Evolutionary conservation across 2,797 vertebrate species (phyloP).

Genomic region (Anniella stebbinsi): DNA sequence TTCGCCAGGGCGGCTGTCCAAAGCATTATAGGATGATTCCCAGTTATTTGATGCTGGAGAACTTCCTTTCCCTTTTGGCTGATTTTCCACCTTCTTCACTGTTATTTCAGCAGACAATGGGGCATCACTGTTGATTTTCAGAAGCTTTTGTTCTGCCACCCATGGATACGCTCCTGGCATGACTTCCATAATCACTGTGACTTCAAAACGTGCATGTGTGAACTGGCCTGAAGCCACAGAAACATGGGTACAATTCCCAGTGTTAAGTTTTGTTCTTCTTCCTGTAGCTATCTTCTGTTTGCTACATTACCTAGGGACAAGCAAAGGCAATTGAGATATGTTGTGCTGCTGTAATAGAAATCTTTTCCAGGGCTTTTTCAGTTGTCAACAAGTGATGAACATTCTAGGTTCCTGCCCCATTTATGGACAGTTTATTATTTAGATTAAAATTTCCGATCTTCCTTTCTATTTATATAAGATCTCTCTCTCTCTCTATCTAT

Average conservation of each 20-base stretch:
- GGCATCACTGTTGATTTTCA: not conserved
- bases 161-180: not conserved
- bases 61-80: constrained; percentile 2
- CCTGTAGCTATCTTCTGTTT: constrained; percentile 31
- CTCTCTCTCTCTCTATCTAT: not conserved
- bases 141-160: constrained; percentile 1
- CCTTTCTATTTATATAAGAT: not conserved
- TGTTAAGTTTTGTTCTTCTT: constrained; percentile 37
- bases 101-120: constrained; percentile 26
- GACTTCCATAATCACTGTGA: not conserved
- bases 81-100: not conserved
- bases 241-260: constrained; percentile 39
- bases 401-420: not conserved
- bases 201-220: not conserved
- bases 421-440: constrained; percentile 16
- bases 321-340: constrained; percentile 20
- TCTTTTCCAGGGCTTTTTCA: not conserved
- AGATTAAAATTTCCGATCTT: not conserved
- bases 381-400: not conserved
- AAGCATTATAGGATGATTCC: not conserved
- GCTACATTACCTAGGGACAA: constrained; percentile 34
- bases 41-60: not conserved
- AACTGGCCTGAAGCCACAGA: constrained; percentile 36
- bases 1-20: not conserved
- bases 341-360: not conserved